Percentiles rank a stretch among this genome's conserved stretches.
These are phyloP conservation scores for Drosophila leontia DNA, from an alignment of 1,140 invertebrate genomes.

Conservation along the genomic window DNA sequence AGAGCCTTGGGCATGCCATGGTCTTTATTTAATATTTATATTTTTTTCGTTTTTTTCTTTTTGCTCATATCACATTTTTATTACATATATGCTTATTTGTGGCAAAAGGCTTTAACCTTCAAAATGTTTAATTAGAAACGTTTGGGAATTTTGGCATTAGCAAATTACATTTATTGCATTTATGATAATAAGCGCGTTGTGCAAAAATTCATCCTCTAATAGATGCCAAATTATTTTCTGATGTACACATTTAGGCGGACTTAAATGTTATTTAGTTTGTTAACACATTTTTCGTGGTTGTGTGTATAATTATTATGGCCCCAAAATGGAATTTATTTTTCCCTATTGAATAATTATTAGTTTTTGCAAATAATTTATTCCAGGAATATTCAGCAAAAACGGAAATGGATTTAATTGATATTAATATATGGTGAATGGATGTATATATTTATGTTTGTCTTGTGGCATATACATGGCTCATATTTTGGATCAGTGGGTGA, in stretches of 20 bases:
- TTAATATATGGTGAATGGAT: slow-evolving; percentile 10
- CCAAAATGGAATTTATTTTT: slow-evolving; percentile 23
- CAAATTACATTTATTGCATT: slow-evolving; percentile 59
- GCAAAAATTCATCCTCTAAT: slow-evolving; percentile 23
- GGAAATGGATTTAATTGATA: slow-evolving; percentile 20
- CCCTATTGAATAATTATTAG: slow-evolving; percentile 23
- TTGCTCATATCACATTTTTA: slow-evolving; percentile 24
- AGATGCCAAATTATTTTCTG: slow-evolving; percentile 35
- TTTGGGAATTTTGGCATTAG: slow-evolving; percentile 40
- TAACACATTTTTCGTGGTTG: slow-evolving; percentile 31
- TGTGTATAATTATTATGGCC: slow-evolving; percentile 28
- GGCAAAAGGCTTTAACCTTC: slow-evolving; percentile 14
- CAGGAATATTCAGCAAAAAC: not conserved
- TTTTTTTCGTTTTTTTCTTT: not conserved
- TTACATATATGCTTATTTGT: slow-evolving; percentile 4
- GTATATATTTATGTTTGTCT: not conserved
- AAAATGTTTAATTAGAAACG: slow-evolving; percentile 53
- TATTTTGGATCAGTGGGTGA: not conserved
- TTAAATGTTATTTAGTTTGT: slow-evolving; percentile 46
- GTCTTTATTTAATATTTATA: not conserved
- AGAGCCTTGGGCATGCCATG: not conserved
- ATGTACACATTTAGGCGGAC: slow-evolving; percentile 15
- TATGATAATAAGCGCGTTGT: slow-evolving; percentile 26
- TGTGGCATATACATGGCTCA: not conserved
- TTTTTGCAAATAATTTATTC: slow-evolving; percentile 24